Base-by-base conservation (phyloP, 2,888 invertebrate genomes). In the Raillietiella orientalis region DNA sequence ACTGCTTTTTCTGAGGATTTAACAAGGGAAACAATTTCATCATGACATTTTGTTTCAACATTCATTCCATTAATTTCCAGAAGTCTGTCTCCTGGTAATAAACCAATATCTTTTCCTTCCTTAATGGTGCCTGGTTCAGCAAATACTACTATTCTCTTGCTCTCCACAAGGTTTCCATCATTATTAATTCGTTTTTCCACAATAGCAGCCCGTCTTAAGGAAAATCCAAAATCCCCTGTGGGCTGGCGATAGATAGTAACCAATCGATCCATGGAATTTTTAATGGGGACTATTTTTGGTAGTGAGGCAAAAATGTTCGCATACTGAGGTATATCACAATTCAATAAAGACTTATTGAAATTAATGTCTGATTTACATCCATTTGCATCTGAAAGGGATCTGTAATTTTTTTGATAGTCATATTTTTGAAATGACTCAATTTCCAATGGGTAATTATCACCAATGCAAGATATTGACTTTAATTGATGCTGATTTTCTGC, bases 21-120 rank as follows among this genome's bases (percentile, higher is more conserved):
- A 37, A 90, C 84, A 42, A 87, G 59, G 44, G 84, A 82, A 36
- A 84, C 82, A 33, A 90, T 70, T 39, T 77, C 71, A 44, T 87
- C 84, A 27, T 87, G 58, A 26, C 64, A 63, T 41, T 69, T 62
- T 28, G 66, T 70, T 42, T 72, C 74, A 0, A 87, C 82, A 32
- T 64, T 59, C 14, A 64, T 58, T 14, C 67, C 69, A 42, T 87
- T 84, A 16, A 90, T 79, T 53, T 79, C 77, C 35, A 87, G 52
- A 15, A 90, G 57, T 37, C 75, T 60, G 49, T 90, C 90, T 4
- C 90, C 90, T n/a, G 87, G 87, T 30, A 87, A 52, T 14, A 90
- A 53, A 4, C 82, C 79, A 5, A 72, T 75, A 35, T 66, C 66
- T 34, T 50, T 47, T 39, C 62, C 62, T 37, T 58, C 55, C 34